phyloP scores from a whole-genome alignment of 2,888 invertebrate species.

The Steinernema hermaphroditum region DNA sequence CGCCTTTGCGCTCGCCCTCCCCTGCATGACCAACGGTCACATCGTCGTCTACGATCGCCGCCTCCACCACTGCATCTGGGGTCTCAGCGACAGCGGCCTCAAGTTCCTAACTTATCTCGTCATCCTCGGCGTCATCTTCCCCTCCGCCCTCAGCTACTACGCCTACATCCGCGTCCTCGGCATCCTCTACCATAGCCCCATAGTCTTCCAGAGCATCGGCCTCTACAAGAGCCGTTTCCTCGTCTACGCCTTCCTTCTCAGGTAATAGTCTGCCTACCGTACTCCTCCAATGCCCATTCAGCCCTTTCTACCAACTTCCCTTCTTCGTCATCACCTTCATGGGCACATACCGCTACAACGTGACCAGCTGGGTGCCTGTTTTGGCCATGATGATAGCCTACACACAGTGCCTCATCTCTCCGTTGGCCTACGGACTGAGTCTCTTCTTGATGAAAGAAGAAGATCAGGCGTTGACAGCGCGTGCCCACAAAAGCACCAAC shows the following conservation, averaged over 20 bases:
- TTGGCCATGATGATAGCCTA: constrained; percentile 57
- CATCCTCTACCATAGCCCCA: constrained; percentile 65
- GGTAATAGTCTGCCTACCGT: constrained; percentile 43
- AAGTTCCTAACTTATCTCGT: constrained; percentile 66
- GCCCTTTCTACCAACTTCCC: constrained; percentile 63
- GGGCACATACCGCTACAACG: constrained; percentile 45
- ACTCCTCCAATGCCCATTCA: constrained; percentile 39
- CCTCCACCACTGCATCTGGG: constrained; percentile 61
- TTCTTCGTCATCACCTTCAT: constrained; percentile 59
- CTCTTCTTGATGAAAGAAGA: constrained; percentile 66
- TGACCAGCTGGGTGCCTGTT: constrained; percentile 51
- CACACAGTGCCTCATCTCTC: constrained; percentile 54
- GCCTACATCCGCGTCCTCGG: constrained; percentile 65
- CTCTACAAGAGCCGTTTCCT: constrained; percentile 64
- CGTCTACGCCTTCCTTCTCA: constrained; percentile 62
- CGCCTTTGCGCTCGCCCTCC: constrained; percentile 61
- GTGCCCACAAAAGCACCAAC: constrained; percentile 54
- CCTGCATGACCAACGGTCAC: constrained; percentile 64
- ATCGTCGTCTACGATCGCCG: constrained; percentile 62
- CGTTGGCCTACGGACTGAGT: constrained; percentile 61
- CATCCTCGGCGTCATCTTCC: constrained; percentile 64
- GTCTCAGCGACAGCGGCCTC: constrained; percentile 57
- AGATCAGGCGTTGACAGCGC: constrained; percentile 65
- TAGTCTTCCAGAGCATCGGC: constrained; percentile 66
- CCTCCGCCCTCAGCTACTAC: constrained; percentile 59